phyloP scores from a whole-genome alignment of 1,140 invertebrate species.

The Conus betulinus region DNA sequence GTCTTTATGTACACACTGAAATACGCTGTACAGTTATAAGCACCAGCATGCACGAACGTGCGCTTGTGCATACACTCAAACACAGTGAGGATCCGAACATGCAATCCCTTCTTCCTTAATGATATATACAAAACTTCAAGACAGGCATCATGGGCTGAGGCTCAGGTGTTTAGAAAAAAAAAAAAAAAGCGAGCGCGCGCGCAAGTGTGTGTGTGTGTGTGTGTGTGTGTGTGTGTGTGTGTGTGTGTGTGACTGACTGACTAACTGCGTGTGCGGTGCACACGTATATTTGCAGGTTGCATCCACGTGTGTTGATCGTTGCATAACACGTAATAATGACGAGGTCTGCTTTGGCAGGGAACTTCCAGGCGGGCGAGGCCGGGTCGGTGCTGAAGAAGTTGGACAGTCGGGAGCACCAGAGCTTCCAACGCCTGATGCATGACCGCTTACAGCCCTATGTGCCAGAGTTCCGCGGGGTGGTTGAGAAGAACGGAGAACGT shows the following conservation, averaged over 20 bases:
- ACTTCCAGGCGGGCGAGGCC: slow-evolving; percentile 93
- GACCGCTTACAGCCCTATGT: slow-evolving; percentile 91
- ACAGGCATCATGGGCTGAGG: too few species aligned
- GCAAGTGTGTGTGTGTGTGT: neutral
- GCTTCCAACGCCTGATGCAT: slow-evolving; percentile 88
- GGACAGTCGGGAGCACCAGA: slow-evolving; percentile 90
- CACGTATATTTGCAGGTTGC: neutral
- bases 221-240: neutral
- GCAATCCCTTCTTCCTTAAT: too few species aligned
- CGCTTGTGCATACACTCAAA: too few species aligned
- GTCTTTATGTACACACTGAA: too few species aligned
- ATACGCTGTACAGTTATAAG: too few species aligned
- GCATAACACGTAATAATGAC: neutral
- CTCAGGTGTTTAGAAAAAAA: too few species aligned
- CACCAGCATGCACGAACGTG: too few species aligned
- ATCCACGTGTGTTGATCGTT: neutral
- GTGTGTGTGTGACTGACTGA: neutral
- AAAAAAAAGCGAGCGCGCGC: neutral
- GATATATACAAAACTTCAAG: too few species aligned
- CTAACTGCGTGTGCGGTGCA: neutral
- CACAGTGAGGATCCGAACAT: too few species aligned
- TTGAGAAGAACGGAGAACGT: slow-evolving; percentile 87
- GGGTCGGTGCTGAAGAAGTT: slow-evolving; percentile 96
- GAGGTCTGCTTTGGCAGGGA: slow-evolving; percentile 78
- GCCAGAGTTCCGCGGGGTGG: slow-evolving; percentile 91